phyloP scores from a whole-genome alignment of 2,113 vertebrate species.

The Xenopus borealis region DNA sequence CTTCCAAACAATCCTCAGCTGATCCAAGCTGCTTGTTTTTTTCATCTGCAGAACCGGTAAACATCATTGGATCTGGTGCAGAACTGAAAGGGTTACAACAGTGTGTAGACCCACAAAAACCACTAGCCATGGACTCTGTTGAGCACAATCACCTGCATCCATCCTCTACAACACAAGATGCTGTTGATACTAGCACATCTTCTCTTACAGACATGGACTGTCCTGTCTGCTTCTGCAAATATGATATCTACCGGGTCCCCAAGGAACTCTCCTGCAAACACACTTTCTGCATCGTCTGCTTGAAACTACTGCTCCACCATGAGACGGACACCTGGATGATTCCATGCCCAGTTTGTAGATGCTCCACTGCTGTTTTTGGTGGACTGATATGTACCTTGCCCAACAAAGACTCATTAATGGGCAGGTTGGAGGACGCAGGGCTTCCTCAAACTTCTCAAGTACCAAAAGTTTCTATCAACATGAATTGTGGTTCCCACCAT shows the following conservation, averaged over 20 bases:
- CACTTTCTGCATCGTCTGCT: slow-evolving; percentile 61
- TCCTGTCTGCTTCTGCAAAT: slow-evolving; percentile 68
- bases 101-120: too few species aligned
- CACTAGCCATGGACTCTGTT: accelerated
- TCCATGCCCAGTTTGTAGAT: slow-evolving; percentile 67
- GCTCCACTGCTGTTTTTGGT: slow-evolving; percentile 56
- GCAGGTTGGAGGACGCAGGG: slow-evolving; percentile 9
- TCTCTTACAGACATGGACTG: slow-evolving; percentile 57
- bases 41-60: background rate
- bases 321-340: slow-evolving; percentile 57
- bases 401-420: slow-evolving; percentile 51
- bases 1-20: background rate
- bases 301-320: slow-evolving; percentile 64
- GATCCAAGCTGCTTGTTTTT: background rate
- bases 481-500: background rate
- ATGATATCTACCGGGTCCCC: slow-evolving; percentile 54
- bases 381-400: slow-evolving; percentile 66
- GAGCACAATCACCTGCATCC: background rate
- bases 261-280: slow-evolving; percentile 70
- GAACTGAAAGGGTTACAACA: background rate
- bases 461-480: background rate
- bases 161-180: too few species aligned
- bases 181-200: accelerated
- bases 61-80: background rate
- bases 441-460: slow-evolving; percentile 25